These are phyloP conservation scores for Tetramorium parvispinum DNA, from an alignment of 1,140 invertebrate genomes.

Conservation along the genomic window DNA sequence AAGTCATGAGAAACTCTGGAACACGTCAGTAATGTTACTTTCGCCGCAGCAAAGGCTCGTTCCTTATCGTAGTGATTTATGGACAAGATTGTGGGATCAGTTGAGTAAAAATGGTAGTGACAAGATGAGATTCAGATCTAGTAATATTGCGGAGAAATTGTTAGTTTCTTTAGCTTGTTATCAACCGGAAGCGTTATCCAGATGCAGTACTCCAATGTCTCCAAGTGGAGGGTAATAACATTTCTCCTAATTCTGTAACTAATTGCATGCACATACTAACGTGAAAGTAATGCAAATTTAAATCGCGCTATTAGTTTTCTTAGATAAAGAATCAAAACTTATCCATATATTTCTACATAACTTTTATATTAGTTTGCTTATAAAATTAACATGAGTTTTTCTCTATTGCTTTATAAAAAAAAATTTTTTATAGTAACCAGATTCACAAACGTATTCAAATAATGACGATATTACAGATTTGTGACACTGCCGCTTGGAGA, in stretches of 20 bases:
- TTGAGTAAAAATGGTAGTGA: constrained; percentile 87
- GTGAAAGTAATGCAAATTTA: constrained; percentile 11
- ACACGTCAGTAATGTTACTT: constrained; percentile 92
- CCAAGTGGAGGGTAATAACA: constrained; percentile 87
- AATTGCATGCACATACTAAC: constrained; percentile 6
- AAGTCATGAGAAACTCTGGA: constrained; percentile 90
- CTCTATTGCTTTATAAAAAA: neutral
- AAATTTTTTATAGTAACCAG: neutral
- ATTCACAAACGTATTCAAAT: neutral
- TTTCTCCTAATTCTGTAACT: constrained; percentile 33
- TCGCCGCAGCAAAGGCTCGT: constrained; percentile 92
- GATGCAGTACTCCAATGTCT: constrained; percentile 93
- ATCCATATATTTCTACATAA: neutral
- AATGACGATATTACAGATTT: constrained; percentile 72
- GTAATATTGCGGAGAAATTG: constrained; percentile 91
- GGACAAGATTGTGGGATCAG: constrained; percentile 92
- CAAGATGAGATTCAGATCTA: constrained; percentile 88
- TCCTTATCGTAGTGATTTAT: constrained; percentile 92
- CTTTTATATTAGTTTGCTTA: neutral
- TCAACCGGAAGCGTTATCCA: constrained; percentile 93
- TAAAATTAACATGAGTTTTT: neutral
- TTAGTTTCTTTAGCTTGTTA: constrained; percentile 92
- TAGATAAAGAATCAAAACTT: neutral
- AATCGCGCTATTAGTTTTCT: neutral
- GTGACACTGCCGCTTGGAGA: constrained; percentile 82